phyloP scores from a whole-genome alignment of 2,888 invertebrate genomes.

The Opisthograptis luteolata region DNA sequence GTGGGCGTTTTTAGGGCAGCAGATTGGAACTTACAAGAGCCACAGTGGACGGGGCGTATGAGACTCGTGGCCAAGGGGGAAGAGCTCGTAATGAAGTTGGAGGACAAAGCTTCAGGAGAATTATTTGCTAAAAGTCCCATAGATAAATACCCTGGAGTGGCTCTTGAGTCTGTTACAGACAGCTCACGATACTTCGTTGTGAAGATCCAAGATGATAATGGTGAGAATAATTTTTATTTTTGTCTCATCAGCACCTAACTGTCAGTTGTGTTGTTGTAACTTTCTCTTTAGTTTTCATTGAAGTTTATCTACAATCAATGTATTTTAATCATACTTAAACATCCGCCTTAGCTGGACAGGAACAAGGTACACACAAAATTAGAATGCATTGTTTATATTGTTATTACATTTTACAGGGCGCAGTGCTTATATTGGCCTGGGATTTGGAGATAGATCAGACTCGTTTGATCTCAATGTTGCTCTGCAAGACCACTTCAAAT shows the following conservation, averaged over 20 bases:
- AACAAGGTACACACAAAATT: background rate
- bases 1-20: slow-evolving; percentile 91
- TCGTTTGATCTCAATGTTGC: slow-evolving; percentile 99
- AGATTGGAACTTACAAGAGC: slow-evolving; percentile 99
- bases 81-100: slow-evolving; percentile 94
- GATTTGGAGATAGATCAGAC: slow-evolving; percentile 98
- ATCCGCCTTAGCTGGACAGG: no score
- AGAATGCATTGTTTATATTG: background rate
- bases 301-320: background rate
- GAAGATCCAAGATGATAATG: slow-evolving; percentile 96
- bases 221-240: slow-evolving; percentile 74
- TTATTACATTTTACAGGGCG: slow-evolving; percentile 82
- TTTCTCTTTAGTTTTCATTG: slow-evolving; percentile 18
- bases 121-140: slow-evolving; percentile 98
- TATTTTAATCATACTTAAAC: no score
- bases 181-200: slow-evolving; percentile 99
- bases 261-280: slow-evolving; percentile 1
- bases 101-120: slow-evolving; percentile 97
- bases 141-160: slow-evolving; percentile 96
- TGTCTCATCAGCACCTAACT: background rate
- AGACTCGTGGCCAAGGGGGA: slow-evolving; percentile 95
- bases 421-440: slow-evolving; percentile 97
- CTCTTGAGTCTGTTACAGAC: slow-evolving; percentile 97
- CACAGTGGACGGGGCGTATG: slow-evolving; percentile 99
- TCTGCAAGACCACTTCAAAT: slow-evolving; percentile 99